Percentiles rank a stretch among this genome's conserved stretches.
Evolutionary conservation across 2,113 vertebrate species (phyloP).

Genomic region (Pterophyllum scalare): DNA sequence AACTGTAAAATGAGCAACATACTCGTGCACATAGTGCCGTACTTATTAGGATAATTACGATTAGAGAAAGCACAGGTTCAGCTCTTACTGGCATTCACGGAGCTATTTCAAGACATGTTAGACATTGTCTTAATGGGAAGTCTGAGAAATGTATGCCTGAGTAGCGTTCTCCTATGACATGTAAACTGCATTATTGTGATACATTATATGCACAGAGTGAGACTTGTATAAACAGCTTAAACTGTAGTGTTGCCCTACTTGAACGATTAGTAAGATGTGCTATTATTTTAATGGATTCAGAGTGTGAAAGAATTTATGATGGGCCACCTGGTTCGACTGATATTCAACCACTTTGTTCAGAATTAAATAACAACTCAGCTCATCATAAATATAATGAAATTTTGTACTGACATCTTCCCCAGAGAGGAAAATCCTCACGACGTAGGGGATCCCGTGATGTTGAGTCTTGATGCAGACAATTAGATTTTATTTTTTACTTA

Average conservation of each 20-base stretch:
- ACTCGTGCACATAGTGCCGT: background rate
- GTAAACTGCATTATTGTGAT: background rate
- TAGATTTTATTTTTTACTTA: background rate
- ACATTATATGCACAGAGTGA: background rate
- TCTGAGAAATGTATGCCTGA: constrained; percentile 3
- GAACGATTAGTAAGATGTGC: background rate
- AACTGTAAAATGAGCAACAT: constrained; percentile 3
- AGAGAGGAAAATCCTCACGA: background rate
- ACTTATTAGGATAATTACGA: constrained; percentile 8
- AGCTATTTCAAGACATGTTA: constrained; percentile 12
- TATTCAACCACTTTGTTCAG: background rate
- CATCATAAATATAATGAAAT: background rate
- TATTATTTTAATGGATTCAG: background rate
- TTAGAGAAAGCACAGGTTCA: constrained; percentile 11
- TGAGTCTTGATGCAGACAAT: background rate
- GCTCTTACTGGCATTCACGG: constrained; percentile 19
- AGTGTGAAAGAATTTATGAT: background rate
- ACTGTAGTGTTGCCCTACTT: background rate
- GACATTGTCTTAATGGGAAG: constrained; percentile 8
- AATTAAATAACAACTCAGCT: background rate
- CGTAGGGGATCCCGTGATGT: background rate
- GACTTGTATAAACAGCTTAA: background rate
- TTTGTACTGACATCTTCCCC: background rate
- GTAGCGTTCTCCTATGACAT: constrained; percentile 14
- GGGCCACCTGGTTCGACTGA: background rate